Percentiles rank a stretch among this genome's conserved stretches.
phyloP scores from a whole-genome alignment of 2,797 vertebrate genomes.

The Pelochelys cantorii region DNA sequence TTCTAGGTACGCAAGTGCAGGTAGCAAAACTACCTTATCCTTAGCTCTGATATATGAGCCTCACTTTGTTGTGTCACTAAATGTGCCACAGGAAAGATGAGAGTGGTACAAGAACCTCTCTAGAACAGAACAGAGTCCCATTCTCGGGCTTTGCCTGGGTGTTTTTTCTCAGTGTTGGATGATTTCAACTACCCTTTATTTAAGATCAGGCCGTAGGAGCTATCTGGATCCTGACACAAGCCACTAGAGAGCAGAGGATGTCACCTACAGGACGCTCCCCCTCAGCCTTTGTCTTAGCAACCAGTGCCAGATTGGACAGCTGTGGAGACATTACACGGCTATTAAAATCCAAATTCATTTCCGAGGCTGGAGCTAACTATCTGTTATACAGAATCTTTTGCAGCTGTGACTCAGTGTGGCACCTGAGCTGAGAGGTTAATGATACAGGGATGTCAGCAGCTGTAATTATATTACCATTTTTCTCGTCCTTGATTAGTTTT shows the following conservation, averaged over 20 bases:
- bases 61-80: background rate
- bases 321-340: background rate
- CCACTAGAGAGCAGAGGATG: background rate
- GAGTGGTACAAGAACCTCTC: slow-evolving; percentile 13
- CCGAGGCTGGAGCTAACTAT: slow-evolving; percentile 21
- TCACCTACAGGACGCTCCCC: background rate
- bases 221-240: background rate
- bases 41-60: background rate
- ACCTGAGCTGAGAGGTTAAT: slow-evolving; percentile 75
- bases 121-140: slow-evolving; percentile 24
- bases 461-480: slow-evolving; percentile 77
- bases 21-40: background rate
- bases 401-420: slow-evolving; percentile 62
- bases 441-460: slow-evolving; percentile 72
- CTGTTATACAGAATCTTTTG: slow-evolving; percentile 7
- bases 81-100: background rate
- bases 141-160: slow-evolving; percentile 50
- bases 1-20: too few relatives aligned
- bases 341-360: slow-evolving; percentile 67
- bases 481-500: slow-evolving; percentile 69
- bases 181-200: background rate
- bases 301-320: background rate
- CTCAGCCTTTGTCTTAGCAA: background rate
- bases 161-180: slow-evolving; percentile 27
- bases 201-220: fast-evolving